Percentiles rank a stretch among this genome's conserved stretches.
phyloP scores from a whole-genome alignment of 1,140 invertebrate species.

The Aleiodes sp. region DNA sequence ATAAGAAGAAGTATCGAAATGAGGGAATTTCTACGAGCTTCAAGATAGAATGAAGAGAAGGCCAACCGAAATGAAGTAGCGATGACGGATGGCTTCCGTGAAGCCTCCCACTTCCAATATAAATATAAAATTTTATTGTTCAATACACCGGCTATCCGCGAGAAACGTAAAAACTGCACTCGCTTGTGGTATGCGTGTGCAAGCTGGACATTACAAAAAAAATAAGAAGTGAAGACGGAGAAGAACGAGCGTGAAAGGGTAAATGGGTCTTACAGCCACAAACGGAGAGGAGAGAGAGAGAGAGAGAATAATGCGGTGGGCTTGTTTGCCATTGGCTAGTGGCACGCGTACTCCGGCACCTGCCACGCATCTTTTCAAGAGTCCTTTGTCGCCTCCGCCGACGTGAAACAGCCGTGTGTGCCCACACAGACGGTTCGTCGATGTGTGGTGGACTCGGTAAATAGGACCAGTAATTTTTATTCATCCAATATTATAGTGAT shows the following conservation, averaged over 20 bases:
- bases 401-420: conserved; percentile 3
- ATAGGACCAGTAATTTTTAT: no score
- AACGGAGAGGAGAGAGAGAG: background rate
- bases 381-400: conserved; percentile 48
- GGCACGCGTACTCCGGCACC: conserved; percentile 61
- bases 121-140: conserved; percentile 2
- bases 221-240: background rate
- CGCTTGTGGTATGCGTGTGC: background rate
- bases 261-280: conserved; percentile 36
- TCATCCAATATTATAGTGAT: no score
- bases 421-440: background rate
- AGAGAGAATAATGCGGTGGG: conserved; percentile 2
- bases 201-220: conserved; percentile 10
- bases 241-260: conserved; percentile 36
- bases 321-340: conserved; percentile 54
- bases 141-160: background rate
- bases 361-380: conserved; percentile 57
- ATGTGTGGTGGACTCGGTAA: no score
- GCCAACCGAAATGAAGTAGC: background rate
- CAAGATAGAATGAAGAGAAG: background rate
- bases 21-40: background rate
- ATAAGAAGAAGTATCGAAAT: background rate
- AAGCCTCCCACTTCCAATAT: background rate
- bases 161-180: background rate
- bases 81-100: conserved; percentile 1